Conservation (phyloP, 2,888 invertebrate species). For the Cosmia trapezina region DNA sequence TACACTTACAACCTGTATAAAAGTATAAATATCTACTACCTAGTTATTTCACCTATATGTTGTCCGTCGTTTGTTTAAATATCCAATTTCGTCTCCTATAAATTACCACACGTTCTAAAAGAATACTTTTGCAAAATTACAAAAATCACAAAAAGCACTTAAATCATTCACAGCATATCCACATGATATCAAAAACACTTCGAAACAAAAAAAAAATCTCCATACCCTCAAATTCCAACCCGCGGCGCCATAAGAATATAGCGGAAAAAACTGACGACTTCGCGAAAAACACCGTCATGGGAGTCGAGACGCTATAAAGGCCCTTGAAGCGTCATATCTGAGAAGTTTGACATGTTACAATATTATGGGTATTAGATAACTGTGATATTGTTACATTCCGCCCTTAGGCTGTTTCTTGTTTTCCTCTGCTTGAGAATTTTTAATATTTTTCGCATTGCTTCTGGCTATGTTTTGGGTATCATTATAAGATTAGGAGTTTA, state of each 20-base stretch:
- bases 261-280: constrained; percentile 65
- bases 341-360: constrained; percentile 87
- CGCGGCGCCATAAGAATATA: constrained; percentile 29
- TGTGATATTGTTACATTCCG: constrained; percentile 72
- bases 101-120: not conserved
- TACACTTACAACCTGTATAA: no score
- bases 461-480: constrained; percentile 61
- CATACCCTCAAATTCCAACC: constrained; percentile 33
- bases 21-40: no score
- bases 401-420: constrained; percentile 64
- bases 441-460: constrained; percentile 70
- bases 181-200: constrained; percentile 19
- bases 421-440: constrained; percentile 71
- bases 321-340: constrained; percentile 80
- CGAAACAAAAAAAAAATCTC: constrained; percentile 43
- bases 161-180: not conserved
- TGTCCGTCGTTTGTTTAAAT: no score
- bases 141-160: not conserved
- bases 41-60: no score
- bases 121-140: not conserved
- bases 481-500: constrained; percentile 58
- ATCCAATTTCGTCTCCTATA: not conserved
- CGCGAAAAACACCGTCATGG: constrained; percentile 72
- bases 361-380: constrained; percentile 88
- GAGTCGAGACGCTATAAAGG: constrained; percentile 74